A percentile compares a stretch with the other conserved stretches of the same genome.
Conservation (phyloP, 2,888 invertebrate species). For the Eumerus sabulonum region DNA sequence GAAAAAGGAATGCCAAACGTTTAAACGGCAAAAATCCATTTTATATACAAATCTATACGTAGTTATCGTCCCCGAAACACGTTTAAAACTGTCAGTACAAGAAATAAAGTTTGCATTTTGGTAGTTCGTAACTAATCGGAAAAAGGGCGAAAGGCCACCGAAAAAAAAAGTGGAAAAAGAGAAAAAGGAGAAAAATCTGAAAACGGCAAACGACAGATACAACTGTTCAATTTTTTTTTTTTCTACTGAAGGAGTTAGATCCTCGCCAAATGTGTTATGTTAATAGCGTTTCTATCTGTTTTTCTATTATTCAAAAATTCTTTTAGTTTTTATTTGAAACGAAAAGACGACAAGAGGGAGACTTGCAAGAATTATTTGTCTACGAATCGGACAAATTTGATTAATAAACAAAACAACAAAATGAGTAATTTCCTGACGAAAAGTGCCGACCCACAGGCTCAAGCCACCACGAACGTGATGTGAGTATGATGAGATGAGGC, state of each 20-base stretch:
- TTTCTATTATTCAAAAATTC: conserved; percentile 62
- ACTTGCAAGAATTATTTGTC: conserved; percentile 1
- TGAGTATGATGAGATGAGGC: conserved; percentile 54
- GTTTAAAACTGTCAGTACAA: no score
- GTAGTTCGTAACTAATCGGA: neutral
- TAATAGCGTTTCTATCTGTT: conserved; percentile 66
- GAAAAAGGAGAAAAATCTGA: neutral
- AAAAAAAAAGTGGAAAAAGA: no score
- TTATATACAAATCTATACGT: no score
- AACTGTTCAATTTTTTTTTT: conserved; percentile 24
- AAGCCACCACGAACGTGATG: conserved; percentile 63
- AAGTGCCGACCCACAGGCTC: conserved; percentile 42
- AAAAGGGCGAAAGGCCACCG: no score
- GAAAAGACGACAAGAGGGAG: conserved; percentile 4
- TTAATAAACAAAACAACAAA: conserved; percentile 23
- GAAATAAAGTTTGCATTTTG: neutral
- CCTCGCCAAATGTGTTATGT: conserved; percentile 67
- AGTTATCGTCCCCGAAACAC: conserved; percentile 7
- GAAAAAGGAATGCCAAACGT: conserved; percentile 24
- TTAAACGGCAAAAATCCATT: conserved; percentile 1
- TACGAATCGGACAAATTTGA: neutral
- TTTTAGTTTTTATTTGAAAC: conserved; percentile 65
- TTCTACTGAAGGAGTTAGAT: conserved; percentile 45
- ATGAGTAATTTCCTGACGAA: conserved; percentile 64
- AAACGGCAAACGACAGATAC: neutral